Percentiles rank a stretch among this genome's conserved stretches.
phyloP scores from a whole-genome alignment of 2,113 vertebrate genomes.

The Nansenia antarctica region DNA sequence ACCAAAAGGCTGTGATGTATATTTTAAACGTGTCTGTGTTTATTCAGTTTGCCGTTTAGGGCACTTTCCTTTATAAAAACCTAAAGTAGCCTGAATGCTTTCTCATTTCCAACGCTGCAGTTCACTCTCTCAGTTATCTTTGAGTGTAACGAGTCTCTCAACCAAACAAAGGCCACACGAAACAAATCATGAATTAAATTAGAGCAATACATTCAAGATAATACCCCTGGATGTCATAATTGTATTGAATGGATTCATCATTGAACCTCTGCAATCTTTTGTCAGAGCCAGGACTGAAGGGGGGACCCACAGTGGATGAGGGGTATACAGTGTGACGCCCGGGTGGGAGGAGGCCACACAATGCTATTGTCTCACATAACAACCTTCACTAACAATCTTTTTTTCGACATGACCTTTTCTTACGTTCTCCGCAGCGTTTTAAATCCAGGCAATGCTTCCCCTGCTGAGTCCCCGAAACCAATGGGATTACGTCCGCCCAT shows the following conservation, averaged over 20 bases:
- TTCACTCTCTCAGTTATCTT: too few relatives aligned
- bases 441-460: conserved; percentile 5
- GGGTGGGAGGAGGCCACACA: conserved; percentile 18
- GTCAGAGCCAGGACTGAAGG: not conserved
- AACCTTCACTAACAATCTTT: conserved; percentile 9
- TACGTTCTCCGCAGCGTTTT: not conserved
- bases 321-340: conserved; percentile 8
- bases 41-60: not conserved
- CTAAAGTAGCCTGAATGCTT: too few relatives aligned
- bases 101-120: too few relatives aligned
- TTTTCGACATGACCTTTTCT: conserved; percentile 1
- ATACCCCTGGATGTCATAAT: not conserved
- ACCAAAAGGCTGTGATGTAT: not conserved
- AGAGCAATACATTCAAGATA: not conserved
- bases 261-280: not conserved
- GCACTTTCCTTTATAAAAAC: too few relatives aligned
- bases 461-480: not conserved
- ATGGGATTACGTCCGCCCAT: not conserved
- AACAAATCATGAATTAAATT: not conserved
- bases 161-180: not conserved
- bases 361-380: conserved; percentile 16
- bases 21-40: not conserved
- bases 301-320: not conserved
- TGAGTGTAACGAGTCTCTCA: not conserved
- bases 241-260: not conserved